Percentiles rank a stretch among this genome's conserved stretches.
phyloP scores from a whole-genome alignment of 2,797 vertebrate species.

The Peromyscus nudipes region DNA sequence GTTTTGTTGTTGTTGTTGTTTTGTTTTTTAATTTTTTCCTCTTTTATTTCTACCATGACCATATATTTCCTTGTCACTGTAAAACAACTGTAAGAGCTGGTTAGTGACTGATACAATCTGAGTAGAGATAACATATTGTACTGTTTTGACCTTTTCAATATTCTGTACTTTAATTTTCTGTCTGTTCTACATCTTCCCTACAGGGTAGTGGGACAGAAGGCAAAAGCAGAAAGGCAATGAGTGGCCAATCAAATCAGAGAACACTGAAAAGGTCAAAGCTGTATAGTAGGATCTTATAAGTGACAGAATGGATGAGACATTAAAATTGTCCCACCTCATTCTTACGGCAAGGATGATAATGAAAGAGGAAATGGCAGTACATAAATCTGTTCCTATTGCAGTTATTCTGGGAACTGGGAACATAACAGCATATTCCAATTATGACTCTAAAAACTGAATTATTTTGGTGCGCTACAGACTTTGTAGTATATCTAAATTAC shows the following conservation, averaged over 20 bases:
- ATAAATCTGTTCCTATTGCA: slow-evolving; percentile 35
- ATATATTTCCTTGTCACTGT: slow-evolving; percentile 36
- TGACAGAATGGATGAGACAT: slow-evolving; percentile 61
- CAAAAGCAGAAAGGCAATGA: neutral
- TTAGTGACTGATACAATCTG: slow-evolving; percentile 15
- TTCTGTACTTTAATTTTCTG: slow-evolving; percentile 76
- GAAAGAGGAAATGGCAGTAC: slow-evolving; percentile 68
- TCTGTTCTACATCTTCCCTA: slow-evolving; percentile 33
- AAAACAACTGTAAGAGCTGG: slow-evolving; percentile 9
- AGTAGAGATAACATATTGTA: slow-evolving; percentile 41
- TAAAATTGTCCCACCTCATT: slow-evolving; percentile 52
- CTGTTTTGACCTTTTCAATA: slow-evolving; percentile 77
- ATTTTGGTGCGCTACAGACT: neutral
- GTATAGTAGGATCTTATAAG: slow-evolving; percentile 41
- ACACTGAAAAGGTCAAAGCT: slow-evolving; percentile 77
- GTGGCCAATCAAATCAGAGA: slow-evolving; percentile 56
- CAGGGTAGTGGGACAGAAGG: slow-evolving; percentile 62
- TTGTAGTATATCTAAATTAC: slow-evolving; percentile 32
- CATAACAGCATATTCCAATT: slow-evolving; percentile 16
- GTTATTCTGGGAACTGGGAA: slow-evolving; percentile 46
- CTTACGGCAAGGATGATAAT: slow-evolving; percentile 66
- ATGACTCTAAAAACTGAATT: slow-evolving; percentile 22
- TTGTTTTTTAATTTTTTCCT: neutral
- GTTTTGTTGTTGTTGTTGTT: neutral
- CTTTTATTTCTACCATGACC: neutral